Conservation (phyloP, 2,113 vertebrate species). For the Pimephales promelas region DNA sequence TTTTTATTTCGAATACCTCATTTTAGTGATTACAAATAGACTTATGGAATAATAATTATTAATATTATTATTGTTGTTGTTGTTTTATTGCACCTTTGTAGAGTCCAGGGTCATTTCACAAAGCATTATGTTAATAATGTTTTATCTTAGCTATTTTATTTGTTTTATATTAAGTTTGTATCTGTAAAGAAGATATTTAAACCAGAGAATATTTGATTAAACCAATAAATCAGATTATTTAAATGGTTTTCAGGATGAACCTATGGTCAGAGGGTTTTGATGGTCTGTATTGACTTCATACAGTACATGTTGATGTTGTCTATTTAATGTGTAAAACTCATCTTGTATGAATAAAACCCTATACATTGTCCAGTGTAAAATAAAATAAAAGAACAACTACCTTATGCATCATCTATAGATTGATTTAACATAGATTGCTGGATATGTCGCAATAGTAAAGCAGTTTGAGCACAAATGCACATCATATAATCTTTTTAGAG, state of each 20-base stretch:
- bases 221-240: slow-evolving; percentile 28
- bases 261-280: background rate
- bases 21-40: background rate
- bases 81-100: background rate
- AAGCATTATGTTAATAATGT: background rate
- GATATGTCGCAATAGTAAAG: background rate
- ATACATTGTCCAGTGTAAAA: slow-evolving; percentile 18
- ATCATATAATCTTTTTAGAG: background rate
- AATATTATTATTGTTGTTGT: background rate
- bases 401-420: background rate
- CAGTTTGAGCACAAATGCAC: background rate
- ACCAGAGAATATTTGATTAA: slow-evolving; percentile 2
- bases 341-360: slow-evolving; percentile 3
- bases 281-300: slow-evolving; percentile 2
- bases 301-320: background rate
- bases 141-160: background rate
- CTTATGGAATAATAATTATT: background rate
- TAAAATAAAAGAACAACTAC: background rate
- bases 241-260: background rate
- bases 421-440: background rate
- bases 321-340: slow-evolving; percentile 2
- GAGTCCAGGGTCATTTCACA: background rate
- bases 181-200: slow-evolving; percentile 3
- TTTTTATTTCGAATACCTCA: background rate
- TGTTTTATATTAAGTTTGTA: background rate